A percentile compares a stretch with the other conserved stretches of the same genome.
These are phyloP conservation scores for Brachynemurus nebulosus DNA, from an alignment of 2,888 invertebrate species.

Conservation along the genomic window DNA sequence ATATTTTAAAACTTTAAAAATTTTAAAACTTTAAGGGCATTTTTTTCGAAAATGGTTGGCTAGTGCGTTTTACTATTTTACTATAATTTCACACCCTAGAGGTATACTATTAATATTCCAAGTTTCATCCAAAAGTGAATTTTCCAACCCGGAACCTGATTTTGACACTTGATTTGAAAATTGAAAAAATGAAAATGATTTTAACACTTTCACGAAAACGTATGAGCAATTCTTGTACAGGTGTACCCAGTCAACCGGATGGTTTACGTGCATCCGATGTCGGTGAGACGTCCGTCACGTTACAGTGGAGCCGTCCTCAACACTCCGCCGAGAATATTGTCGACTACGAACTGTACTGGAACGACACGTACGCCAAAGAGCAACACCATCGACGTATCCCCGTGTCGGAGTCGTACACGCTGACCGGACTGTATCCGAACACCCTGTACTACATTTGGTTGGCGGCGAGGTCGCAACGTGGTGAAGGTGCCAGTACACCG, in stretches of 20 bases:
- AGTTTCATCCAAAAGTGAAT: too few relatives aligned
- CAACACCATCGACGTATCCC: slow-evolving; percentile 74
- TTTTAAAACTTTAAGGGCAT: too few relatives aligned
- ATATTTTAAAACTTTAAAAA: too few relatives aligned
- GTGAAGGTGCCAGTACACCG: slow-evolving; percentile 91
- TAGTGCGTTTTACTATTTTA: too few relatives aligned
- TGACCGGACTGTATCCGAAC: slow-evolving; percentile 87
- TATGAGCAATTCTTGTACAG: slow-evolving; percentile 35
- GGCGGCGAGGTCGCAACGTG: slow-evolving; percentile 82
- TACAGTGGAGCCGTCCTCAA: slow-evolving; percentile 86
- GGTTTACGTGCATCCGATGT: slow-evolving; percentile 76
- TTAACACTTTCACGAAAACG: too few relatives aligned
- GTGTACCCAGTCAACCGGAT: slow-evolving; percentile 93
- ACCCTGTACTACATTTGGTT: slow-evolving; percentile 95
- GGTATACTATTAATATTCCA: too few relatives aligned
- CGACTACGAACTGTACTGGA: slow-evolving; percentile 94
- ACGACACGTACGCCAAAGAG: slow-evolving; percentile 87
- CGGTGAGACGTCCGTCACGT: slow-evolving; percentile 79
- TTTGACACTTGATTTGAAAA: too few relatives aligned
- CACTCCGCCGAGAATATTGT: slow-evolving; percentile 88
- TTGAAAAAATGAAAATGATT: too few relatives aligned
- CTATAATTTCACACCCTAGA: too few relatives aligned
- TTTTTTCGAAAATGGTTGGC: too few relatives aligned
- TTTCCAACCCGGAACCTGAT: too few relatives aligned
- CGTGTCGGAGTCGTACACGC: slow-evolving; percentile 70